Percentiles rank a stretch among this genome's conserved stretches.
These are phyloP conservation scores for Rhinoraja longicauda DNA, from an alignment of 2,797 vertebrate genomes.

Conservation along the genomic window DNA sequence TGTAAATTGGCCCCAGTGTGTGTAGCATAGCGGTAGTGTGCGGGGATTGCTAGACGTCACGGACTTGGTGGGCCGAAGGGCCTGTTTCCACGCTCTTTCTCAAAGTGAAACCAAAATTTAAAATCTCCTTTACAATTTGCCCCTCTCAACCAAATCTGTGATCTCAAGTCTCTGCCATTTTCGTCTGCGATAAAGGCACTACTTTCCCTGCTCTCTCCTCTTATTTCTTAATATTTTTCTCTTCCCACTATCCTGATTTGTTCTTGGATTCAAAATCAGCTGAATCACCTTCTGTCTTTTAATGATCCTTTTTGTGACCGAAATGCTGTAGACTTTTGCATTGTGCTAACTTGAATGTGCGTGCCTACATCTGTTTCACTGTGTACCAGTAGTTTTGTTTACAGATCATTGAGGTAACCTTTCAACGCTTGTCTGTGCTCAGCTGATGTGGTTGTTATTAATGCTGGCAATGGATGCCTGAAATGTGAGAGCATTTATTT, in stretches of 20 bases:
- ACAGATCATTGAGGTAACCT: neutral
- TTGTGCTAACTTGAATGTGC: neutral
- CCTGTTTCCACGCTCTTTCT: too few species aligned
- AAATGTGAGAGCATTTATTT: neutral
- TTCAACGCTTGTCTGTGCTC: neutral
- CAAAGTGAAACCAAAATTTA: too few species aligned
- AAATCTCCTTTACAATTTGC: too few species aligned
- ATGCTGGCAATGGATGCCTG: neutral
- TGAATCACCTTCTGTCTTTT: neutral
- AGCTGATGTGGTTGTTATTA: neutral
- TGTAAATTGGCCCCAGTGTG: too few species aligned
- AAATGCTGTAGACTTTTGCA: neutral
- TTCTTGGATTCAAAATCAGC: too few species aligned
- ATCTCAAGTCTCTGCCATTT: too few species aligned
- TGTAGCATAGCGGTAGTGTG: too few species aligned
- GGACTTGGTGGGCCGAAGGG: too few species aligned
- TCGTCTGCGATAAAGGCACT: too few species aligned
- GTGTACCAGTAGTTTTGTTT: neutral
- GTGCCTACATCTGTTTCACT: neutral
- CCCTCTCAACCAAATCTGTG: too few species aligned
- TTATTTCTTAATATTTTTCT: neutral
- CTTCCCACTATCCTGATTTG: neutral
- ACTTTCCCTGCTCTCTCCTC: neutral
- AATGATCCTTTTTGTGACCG: neutral
- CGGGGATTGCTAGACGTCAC: too few species aligned